These are phyloP conservation scores for Pipra filicauda DNA, from an alignment of 2,113 vertebrate species.

Conservation along the genomic window DNA sequence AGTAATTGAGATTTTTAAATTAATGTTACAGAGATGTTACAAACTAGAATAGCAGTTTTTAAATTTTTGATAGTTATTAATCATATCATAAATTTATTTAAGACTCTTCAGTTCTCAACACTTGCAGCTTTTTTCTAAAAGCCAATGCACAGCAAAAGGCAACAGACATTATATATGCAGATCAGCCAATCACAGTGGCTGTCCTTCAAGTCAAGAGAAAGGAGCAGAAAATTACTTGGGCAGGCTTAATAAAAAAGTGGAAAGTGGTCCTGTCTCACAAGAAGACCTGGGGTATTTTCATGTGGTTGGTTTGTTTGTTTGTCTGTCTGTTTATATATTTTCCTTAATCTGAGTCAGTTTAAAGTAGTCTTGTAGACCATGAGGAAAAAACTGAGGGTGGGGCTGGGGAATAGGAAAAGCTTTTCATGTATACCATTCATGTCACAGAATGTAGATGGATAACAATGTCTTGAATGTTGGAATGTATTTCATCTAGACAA, in stretches of 20 bases:
- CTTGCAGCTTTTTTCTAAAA: background rate
- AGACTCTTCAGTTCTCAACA: background rate
- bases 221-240: background rate
- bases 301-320: accelerated
- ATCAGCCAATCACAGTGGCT: background rate
- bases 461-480: background rate
- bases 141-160: background rate
- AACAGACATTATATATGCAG: background rate
- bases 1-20: background rate
- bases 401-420: background rate
- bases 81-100: background rate
- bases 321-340: background rate
- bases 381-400: background rate
- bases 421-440: background rate
- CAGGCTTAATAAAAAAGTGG: background rate
- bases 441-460: background rate
- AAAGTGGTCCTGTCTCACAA: background rate
- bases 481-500: background rate
- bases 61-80: background rate
- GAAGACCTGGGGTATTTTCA: background rate
- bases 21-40: background rate
- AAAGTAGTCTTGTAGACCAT: background rate
- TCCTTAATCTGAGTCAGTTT: background rate
- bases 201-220: background rate
- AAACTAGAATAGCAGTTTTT: background rate